Percentiles rank a stretch among this genome's conserved stretches.
Conservation (phyloP, 2,113 vertebrate genomes). For the Morone saxatilis region DNA sequence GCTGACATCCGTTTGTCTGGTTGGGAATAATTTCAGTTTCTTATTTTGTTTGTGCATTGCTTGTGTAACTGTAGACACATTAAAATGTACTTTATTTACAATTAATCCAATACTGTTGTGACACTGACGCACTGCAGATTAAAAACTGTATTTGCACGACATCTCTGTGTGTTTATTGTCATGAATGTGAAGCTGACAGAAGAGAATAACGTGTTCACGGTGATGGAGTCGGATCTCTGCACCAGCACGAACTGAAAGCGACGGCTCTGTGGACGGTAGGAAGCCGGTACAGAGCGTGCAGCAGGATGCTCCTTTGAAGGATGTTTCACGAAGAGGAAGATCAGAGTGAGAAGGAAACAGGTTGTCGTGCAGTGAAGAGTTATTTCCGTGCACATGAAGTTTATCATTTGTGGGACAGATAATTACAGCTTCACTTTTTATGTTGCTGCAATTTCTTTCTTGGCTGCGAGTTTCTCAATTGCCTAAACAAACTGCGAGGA, state of each 20-base stretch:
- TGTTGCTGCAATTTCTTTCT: too few species aligned
- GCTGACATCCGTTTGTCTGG: too few species aligned
- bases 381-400: background rate
- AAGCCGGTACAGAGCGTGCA: background rate
- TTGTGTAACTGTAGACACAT: too few species aligned
- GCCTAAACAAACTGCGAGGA: background rate
- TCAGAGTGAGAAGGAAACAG: constrained; percentile 16
- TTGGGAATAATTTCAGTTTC: too few species aligned
- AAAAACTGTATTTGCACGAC: too few species aligned
- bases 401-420: constrained; percentile 21
- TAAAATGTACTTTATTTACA: too few species aligned
- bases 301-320: background rate
- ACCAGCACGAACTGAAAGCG: background rate
- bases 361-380: background rate
- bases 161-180: too few species aligned
- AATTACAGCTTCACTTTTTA: background rate
- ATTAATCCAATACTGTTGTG: too few species aligned
- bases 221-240: too few species aligned
- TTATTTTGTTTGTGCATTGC: too few species aligned
- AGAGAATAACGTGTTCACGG: constrained; percentile 4
- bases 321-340: constrained; percentile 13
- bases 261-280: background rate
- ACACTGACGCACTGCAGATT: too few species aligned
- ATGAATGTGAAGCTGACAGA: background rate
- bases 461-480: background rate